Base-by-base conservation (phyloP, 2,888 invertebrate genomes). In the Phasia obesa region DNA sequence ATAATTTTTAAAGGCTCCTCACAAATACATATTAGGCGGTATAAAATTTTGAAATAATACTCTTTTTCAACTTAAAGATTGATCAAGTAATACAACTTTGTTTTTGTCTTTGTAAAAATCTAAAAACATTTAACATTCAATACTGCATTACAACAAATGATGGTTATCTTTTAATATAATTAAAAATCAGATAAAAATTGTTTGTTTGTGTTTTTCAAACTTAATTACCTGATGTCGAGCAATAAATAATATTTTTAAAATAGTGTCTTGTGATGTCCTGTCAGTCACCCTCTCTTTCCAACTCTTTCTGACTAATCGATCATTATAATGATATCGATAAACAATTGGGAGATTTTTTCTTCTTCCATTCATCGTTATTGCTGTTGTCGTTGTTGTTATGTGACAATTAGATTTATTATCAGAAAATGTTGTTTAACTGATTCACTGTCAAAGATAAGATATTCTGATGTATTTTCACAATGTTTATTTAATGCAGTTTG, bases 391-490 rank as follows among this genome's bases (percentile, higher is more conserved):
- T 65, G 42, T 59, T 76, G 69, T 70, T 62, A 90, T 90, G 90
- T 90, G 90, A 90, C 90, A 90, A 90, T 90, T 90, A 90, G 90
- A 90, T 90, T 90, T 90, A 90, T 90, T 90, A 90, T 90, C 90
- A 89, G 86, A 86, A 85, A 86, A 86, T 86, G 86, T 86, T 87
- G 85, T 87, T 87, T 87, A 87, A 83, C 85, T 84, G 87, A 87
- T 87, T 85, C 81, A 86, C 84, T 86, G 87, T 87, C 86, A 74
- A 82, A 62, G 79, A 83, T 83, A 79, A 77, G 62, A 83, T 75
- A 83, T 83, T 83, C 70, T 79, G 70, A 65, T 75, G 70, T 75
- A 53, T 65, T 60, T 71, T 47, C 65, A 49, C 31, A 27, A 53
- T 55, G 31, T 44, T 25, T 62, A 57, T 57, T 65, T 53, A 77